These are phyloP conservation scores for Nicator chloris DNA, from an alignment of 2,113 vertebrate species.

Conservation along the genomic window DNA sequence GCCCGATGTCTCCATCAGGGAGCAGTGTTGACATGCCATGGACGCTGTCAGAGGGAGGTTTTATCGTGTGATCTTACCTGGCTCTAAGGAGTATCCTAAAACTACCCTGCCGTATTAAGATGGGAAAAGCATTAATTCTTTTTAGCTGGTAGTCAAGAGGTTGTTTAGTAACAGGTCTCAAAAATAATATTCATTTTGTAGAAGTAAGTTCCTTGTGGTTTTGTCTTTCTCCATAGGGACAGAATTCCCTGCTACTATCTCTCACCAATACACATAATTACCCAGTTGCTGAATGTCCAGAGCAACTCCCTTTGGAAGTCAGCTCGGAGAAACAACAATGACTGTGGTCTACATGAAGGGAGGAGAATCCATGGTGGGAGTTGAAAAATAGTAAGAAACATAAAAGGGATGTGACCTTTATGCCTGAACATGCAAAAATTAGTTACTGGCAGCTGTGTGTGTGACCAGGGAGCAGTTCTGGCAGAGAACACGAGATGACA, in stretches of 20 bases:
- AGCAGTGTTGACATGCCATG: background rate
- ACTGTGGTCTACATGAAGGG: background rate
- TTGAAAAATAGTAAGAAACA: background rate
- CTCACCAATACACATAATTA: background rate
- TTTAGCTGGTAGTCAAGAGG: background rate
- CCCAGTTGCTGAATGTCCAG: background rate
- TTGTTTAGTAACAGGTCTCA: background rate
- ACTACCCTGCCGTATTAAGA: background rate
- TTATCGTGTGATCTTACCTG: background rate
- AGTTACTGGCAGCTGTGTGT: background rate
- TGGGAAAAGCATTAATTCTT: background rate
- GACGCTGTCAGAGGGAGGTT: background rate
- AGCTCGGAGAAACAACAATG: background rate
- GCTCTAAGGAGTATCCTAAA: background rate
- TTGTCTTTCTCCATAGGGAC: background rate
- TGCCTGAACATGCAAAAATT: fast-evolving
- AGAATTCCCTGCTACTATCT: background rate
- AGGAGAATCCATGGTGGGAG: background rate
- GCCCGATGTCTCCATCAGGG: background rate
- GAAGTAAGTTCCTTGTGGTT: background rate
- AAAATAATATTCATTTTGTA: background rate
- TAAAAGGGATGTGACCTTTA: fast-evolving
- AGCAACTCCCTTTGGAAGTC: background rate
- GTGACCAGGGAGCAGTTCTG: background rate
- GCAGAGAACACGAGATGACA: background rate